Evolutionary conservation across 2,797 vertebrate species (phyloP), one percentile per base, ranked within the genome.

Genomic region (Sebastes nivosus): DNA sequence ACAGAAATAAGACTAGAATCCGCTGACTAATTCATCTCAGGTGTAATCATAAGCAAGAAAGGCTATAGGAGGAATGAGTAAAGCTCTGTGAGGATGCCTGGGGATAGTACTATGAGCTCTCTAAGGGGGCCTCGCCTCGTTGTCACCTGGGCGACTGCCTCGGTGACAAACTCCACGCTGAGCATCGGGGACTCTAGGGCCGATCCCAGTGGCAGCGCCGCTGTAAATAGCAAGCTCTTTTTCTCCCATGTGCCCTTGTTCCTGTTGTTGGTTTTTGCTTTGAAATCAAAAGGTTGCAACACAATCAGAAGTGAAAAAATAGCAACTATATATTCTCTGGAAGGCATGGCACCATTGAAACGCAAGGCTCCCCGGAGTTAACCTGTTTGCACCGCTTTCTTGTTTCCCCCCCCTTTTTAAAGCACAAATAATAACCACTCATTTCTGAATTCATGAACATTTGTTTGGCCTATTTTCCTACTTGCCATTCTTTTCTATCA

Each of bases 81-180:
- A 50, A 74, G 69, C 46, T 8, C 7, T 6, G 79, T 27, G 1
- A 50, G 24, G 74, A 46, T 29, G 72, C 77, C 67, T 70, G 25
- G 81, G 70, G 80, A 77, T 16, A 27, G 76, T 36, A 50, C 77
- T 32, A n/a, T 25, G 73, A 72, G 77, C 54, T 89, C 84, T 85
- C 80, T 4, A 57, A 78, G 78, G 80, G 63, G 24, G 74, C 81
- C 36, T 77, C 68, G 73, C 81, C 60, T 77, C 22, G 36, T 60
- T 18, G 87, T 93, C 84, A 86, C 93, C 94, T 80, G 87, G 91
- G 82, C 90, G 18, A 92, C 90, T 14, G 32, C 54, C 81, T 81
- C 79, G 4, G 84, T 76, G 87, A 85, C 75, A 84, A 88, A 79
- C 89, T 63, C 84, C 59, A 29, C 70, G n/a, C 75, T 57, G 82